A percentile compares a stretch with the other conserved stretches of the same genome.
phyloP scores from a whole-genome alignment of 2,888 invertebrate genomes.

The Trichogramma dendrolimi region DNA sequence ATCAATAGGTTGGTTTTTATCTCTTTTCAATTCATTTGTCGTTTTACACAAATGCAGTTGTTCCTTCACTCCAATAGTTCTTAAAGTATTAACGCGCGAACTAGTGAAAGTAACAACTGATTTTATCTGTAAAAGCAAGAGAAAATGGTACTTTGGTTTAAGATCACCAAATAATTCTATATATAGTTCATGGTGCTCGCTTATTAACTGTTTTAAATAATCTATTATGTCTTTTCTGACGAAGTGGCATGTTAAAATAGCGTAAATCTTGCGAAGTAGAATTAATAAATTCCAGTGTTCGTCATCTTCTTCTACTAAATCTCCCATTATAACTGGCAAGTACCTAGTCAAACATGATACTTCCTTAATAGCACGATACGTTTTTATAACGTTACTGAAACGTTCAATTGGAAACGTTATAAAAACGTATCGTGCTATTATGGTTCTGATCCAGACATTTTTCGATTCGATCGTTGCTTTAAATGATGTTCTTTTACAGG shows the following conservation, averaged over 20 bases:
- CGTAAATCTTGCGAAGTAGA: constrained; percentile 22
- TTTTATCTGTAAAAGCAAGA: constrained; percentile 24
- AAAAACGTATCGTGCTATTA: too few species aligned
- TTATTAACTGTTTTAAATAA: constrained; percentile 14
- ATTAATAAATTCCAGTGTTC: constrained; percentile 23
- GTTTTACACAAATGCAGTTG: constrained; percentile 22
- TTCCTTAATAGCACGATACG: too few species aligned
- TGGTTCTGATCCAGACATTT: constrained; percentile 27
- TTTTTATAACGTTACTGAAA: too few species aligned
- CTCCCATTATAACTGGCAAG: constrained; percentile 25
- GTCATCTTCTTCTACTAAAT: constrained; percentile 21
- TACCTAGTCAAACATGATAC: constrained; percentile 25
- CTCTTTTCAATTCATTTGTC: constrained; percentile 5
- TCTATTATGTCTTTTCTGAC: constrained; percentile 13
- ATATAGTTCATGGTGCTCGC: constrained; percentile 13
- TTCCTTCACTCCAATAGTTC: constrained; percentile 27
- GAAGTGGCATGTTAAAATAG: constrained; percentile 21
- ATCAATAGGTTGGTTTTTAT: not conserved
- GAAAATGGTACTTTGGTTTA: constrained; percentile 26
- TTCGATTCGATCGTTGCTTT: too few species aligned
- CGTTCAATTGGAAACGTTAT: too few species aligned
- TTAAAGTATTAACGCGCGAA: too few species aligned
- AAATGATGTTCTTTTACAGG: too few species aligned
- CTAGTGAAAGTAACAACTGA: constrained; percentile 14
- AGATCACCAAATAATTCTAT: constrained; percentile 17